Conservation (phyloP, 1,140 invertebrate species). For the Penaeus vannamei region DNA sequence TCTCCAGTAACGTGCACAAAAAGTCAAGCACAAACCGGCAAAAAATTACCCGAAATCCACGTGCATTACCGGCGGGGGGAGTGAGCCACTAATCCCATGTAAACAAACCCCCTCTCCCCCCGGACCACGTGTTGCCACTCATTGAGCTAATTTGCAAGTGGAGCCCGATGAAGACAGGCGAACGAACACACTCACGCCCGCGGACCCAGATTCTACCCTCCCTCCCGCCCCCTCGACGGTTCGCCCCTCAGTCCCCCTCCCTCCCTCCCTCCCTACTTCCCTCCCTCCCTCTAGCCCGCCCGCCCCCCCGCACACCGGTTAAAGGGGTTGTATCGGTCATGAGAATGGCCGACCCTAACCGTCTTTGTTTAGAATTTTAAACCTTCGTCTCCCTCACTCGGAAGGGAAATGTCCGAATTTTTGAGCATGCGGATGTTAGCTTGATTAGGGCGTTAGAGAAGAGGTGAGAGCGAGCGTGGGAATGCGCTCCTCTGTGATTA, state of each 20-base stretch:
- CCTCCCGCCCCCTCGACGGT: background rate
- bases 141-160: slow-evolving; percentile 65
- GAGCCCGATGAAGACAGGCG: slow-evolving; percentile 61
- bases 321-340: slow-evolving; percentile 65
- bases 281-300: background rate
- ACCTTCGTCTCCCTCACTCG: slow-evolving; percentile 31
- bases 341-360: slow-evolving; percentile 60
- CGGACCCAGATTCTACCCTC: slow-evolving; percentile 63
- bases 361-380: slow-evolving; percentile 62
- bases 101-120: slow-evolving; percentile 45
- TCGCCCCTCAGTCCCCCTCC: slow-evolving; percentile 7
- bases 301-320: slow-evolving; percentile 51
- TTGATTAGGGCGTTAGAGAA: background rate
- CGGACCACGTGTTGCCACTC: slow-evolving; percentile 58
- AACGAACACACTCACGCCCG: slow-evolving; percentile 55
- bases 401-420: too few species aligned
- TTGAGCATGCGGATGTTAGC: too few species aligned
- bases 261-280: background rate
- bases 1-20: background rate
- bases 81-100: slow-evolving; percentile 59
- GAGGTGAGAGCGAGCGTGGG: background rate
- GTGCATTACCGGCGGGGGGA: slow-evolving; percentile 41
- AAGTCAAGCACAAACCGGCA: background rate
- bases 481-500: too few species aligned
- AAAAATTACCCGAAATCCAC: slow-evolving; percentile 49